These are phyloP conservation scores for Callosobruchus maculatus DNA, from an alignment of 2,888 invertebrate genomes.

Conservation along the genomic window DNA sequence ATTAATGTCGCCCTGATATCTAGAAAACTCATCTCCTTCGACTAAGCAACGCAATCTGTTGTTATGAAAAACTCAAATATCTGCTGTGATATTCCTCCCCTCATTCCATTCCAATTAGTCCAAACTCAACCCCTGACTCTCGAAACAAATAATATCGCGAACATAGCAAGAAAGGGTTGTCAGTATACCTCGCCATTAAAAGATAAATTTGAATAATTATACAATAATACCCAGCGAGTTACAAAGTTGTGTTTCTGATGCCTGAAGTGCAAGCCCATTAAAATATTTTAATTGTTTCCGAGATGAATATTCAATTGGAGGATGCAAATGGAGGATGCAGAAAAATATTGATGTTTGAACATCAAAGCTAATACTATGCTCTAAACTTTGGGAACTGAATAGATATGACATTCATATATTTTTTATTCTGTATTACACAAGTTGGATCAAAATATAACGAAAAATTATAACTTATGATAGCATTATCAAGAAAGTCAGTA, in stretches of 20 bases:
- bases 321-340: slow-evolving; percentile 23
- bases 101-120: background rate
- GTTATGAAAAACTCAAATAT: background rate
- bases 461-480: no score
- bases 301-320: slow-evolving; percentile 46
- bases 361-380: background rate
- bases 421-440: no score
- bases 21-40: background rate
- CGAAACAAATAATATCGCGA: background rate
- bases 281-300: slow-evolving; percentile 47
- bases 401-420: no score
- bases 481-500: no score
- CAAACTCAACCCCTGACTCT: background rate
- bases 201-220: slow-evolving; percentile 41
- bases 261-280: slow-evolving; percentile 37
- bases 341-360: slow-evolving; percentile 20
- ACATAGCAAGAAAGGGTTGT: slow-evolving; percentile 1
- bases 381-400: background rate
- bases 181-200: slow-evolving; percentile 19
- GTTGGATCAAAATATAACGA: no score
- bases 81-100: background rate
- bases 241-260: slow-evolving; percentile 28
- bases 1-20: background rate
- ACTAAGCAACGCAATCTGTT: background rate
- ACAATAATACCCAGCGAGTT: slow-evolving; percentile 40